phyloP scores from a whole-genome alignment of 35 echinoderm and acorn worm species.

The Apostichopus californicus region DNA sequence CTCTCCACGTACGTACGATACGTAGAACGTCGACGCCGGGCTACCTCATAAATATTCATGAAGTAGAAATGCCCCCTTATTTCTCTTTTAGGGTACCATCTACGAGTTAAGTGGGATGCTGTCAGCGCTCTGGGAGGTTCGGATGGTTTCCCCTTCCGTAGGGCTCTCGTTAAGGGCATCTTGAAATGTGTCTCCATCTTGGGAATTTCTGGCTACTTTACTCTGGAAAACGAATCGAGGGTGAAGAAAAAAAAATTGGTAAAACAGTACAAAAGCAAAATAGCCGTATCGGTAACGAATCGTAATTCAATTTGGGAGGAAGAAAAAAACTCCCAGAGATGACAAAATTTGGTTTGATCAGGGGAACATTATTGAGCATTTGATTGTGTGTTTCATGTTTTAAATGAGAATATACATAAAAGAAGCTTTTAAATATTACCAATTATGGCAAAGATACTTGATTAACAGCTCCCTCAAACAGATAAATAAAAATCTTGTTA shows the following conservation, averaged over 20 bases:
- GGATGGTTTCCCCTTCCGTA: neutral
- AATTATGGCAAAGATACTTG: no score
- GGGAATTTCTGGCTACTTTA: neutral
- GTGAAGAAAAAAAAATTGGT: neutral
- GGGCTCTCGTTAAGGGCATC: conserved; percentile 51
- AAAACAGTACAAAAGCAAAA: no score
- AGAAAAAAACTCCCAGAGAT: no score
- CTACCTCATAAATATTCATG: conserved; percentile 19
- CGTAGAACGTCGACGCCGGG: neutral
- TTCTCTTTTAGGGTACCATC: neutral
- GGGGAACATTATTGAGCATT: no score
- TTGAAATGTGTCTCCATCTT: conserved; percentile 37
- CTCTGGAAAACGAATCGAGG: neutral
- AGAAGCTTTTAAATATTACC: no score
- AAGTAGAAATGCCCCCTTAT: neutral
- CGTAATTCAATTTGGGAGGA: no score
- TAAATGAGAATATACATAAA: no score
- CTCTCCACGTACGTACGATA: neutral
- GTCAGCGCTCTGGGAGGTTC: conserved; percentile 39
- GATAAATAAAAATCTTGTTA: no score
- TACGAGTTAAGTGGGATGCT: conserved; percentile 47
- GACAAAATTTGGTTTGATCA: no score
- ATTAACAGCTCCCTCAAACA: no score
- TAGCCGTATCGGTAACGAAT: no score
- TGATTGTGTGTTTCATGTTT: no score